Base-by-base conservation (phyloP, 2,113 vertebrate species). In the Jaculus jaculus region DNA sequence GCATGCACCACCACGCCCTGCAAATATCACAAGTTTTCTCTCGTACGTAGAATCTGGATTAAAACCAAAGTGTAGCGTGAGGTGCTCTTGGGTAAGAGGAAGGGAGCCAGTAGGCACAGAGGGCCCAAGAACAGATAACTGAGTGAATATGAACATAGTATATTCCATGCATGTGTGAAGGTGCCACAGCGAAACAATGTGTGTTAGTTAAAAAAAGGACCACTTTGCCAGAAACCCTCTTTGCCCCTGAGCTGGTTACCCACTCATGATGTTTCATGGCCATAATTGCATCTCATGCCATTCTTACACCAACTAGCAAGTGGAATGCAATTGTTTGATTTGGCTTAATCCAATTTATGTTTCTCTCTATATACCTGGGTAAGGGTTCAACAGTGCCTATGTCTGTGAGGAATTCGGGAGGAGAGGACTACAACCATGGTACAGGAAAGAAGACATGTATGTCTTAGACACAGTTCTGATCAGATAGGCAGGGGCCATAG, bases 261-360 rank as follows among this genome's bases (percentile, higher is more conserved):
- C 47, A 54, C 37, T 87, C 32, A 11, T 4, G 83, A 11, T 4
- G 83, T 84, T 20, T 81, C 79, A 54, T 24, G 61, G 58, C 16
- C 85, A n/a, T 42, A 61, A 23, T 30, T 74, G 15, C 0, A 58
- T 73, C 20, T 42, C 65, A 34, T 65, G 30, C 13, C 17, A 34
- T 84, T 77, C 20, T 66, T 68, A 81, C 69, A 61, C 20, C 69
- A 65, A 37, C 71, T 74, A 26, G 30, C 11, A 32, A 78, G 51
- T 79, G 30, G 54, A 82, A 63, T 47, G 16, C 28, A 89, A 87
- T 73, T 80, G 34, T 10, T 30, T 47, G 30, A 4, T 26, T 65
- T 93, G 61, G 10, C 6, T 85, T 89, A 61, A 91, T 69, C 47
- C 37, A 77, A 89, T 89, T 81, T 73, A n/a, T 87, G 51, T 28